Evolutionary conservation across 2,797 vertebrate genomes (phyloP).

Genomic region (Telmatherina bonti): DNA sequence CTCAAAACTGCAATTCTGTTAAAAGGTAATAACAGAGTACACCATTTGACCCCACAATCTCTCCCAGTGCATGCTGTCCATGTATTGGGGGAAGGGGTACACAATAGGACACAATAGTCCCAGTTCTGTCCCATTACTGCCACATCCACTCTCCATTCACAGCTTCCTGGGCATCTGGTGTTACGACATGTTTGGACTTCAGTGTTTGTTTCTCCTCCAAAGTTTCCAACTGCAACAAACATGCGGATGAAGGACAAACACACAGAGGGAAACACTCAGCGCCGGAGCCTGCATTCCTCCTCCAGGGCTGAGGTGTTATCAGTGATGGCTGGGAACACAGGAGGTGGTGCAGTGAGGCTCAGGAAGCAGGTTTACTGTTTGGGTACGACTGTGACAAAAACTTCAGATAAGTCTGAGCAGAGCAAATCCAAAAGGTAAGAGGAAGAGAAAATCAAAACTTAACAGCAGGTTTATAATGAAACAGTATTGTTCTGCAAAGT

Average conservation of each 20-base stretch:
- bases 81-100: neutral
- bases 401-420: neutral
- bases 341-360: slow-evolving; percentile 21
- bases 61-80: slow-evolving; percentile 9
- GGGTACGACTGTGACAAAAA: neutral
- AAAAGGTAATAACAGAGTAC: slow-evolving; percentile 46
- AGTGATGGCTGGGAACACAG: slow-evolving; percentile 27
- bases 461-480: neutral
- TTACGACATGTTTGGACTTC: slow-evolving; percentile 12
- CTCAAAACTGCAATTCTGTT: slow-evolving; percentile 21
- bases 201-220: slow-evolving; percentile 52
- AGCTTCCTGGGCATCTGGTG: slow-evolving; percentile 55
- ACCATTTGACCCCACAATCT: slow-evolving; percentile 20
- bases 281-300: slow-evolving; percentile 42
- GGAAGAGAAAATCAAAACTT: neutral
- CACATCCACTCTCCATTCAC: slow-evolving; percentile 42
- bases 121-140: slow-evolving; percentile 26
- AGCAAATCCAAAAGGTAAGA: slow-evolving; percentile 1
- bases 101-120: slow-evolving; percentile 45
- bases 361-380: slow-evolving; percentile 18
- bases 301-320: slow-evolving; percentile 25
- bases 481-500: neutral
- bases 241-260: slow-evolving; percentile 38
- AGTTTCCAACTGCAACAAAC: slow-evolving; percentile 61
- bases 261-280: slow-evolving; percentile 24